Percentiles rank a stretch among this genome's conserved stretches.
phyloP scores from a whole-genome alignment of 2,797 vertebrate species.

The Oreortyx pictus region DNA sequence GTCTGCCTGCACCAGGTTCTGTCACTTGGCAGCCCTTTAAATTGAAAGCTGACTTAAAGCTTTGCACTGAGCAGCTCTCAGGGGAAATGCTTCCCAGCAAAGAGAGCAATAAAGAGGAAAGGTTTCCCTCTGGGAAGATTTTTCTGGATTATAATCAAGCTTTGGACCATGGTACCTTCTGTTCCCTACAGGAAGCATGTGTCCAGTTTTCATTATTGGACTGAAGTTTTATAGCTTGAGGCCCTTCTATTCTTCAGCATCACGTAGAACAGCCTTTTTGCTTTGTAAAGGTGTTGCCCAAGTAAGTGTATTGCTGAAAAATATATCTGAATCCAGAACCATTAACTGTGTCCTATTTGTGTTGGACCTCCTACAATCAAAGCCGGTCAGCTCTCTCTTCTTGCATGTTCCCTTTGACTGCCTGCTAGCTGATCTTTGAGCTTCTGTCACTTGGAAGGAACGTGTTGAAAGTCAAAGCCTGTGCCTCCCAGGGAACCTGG shows the following conservation, averaged over 20 bases:
- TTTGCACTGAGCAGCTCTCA: constrained; percentile 15
- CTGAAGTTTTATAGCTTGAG: not conserved
- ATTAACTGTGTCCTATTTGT: not conserved
- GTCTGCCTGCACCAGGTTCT: not conserved
- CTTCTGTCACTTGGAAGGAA: not conserved
- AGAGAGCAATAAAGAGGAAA: not conserved
- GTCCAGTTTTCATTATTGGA: not conserved
- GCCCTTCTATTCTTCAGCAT: not conserved
- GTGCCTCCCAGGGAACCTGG: not conserved
- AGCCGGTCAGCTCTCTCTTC: not conserved
- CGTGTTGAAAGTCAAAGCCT: not conserved
- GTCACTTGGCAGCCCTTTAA: constrained; percentile 1
- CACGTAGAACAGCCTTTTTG: not conserved
- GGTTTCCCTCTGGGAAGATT: not conserved
- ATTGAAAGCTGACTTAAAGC: not conserved
- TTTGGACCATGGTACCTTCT: not conserved
- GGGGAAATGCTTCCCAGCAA: constrained; percentile 22
- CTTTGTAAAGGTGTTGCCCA: not conserved
- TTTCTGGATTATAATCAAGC: not conserved
- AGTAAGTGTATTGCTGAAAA: not conserved
- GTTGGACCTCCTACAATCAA: not conserved
- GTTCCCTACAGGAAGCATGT: not conserved
- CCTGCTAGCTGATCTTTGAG: not conserved
- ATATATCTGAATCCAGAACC: not conserved
- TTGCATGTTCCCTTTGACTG: not conserved